Percentiles rank a stretch among this genome's conserved stretches.
phyloP scores from a whole-genome alignment of 2,888 invertebrate species.

The Panzeria rudis region DNA sequence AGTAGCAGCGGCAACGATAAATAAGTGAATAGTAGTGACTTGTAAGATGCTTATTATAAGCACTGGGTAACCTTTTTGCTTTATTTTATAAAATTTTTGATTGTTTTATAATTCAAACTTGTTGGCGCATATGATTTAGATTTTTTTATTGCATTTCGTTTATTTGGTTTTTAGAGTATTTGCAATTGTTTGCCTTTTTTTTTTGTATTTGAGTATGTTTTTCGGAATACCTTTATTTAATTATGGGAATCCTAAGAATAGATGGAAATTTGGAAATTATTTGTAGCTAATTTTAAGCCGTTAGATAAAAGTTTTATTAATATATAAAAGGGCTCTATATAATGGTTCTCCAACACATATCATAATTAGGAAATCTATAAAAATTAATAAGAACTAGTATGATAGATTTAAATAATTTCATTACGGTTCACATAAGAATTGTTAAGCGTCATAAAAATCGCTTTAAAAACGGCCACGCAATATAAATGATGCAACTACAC shows the following conservation, averaged over 20 bases:
- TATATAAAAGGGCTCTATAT: not conserved
- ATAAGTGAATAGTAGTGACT: slow-evolving; percentile 32
- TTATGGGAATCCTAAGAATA: not conserved
- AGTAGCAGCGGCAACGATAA: slow-evolving; percentile 22
- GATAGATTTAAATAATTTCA: no score
- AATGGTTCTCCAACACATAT: not conserved
- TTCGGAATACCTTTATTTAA: not conserved
- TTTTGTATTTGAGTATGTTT: not conserved
- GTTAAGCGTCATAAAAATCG: no score
- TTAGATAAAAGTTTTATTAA: not conserved
- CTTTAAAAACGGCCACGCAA: no score
- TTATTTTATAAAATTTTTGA: slow-evolving; percentile 22
- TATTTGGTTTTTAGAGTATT: not conserved
- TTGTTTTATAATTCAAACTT: slow-evolving; percentile 74
- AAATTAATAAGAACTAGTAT: no score
- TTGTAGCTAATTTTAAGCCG: not conserved
- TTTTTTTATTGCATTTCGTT: not conserved
- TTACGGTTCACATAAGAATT: no score
- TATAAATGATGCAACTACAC: no score
- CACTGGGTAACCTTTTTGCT: slow-evolving; percentile 14
- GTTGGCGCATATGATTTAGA: slow-evolving; percentile 82
- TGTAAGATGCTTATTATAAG: slow-evolving; percentile 57
- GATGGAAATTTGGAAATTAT: not conserved
- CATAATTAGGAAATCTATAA: not conserved
- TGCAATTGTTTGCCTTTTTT: not conserved